These are phyloP conservation scores for Homarus gammarus DNA, from an alignment of 2,888 invertebrate species.

Conservation along the genomic window DNA sequence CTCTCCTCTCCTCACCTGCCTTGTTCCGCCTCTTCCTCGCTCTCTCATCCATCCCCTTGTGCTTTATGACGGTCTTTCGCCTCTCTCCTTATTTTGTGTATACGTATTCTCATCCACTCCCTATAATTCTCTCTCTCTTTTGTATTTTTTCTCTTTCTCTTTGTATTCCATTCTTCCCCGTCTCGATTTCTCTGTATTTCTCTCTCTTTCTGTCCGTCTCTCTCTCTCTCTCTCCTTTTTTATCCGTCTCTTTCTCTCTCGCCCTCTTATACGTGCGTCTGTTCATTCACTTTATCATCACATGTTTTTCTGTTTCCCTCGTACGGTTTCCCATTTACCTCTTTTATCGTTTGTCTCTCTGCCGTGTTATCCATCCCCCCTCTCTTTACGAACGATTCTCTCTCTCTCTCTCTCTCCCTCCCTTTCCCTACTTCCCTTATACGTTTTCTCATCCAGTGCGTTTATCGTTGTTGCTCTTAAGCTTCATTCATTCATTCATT, in stretches of 20 bases:
- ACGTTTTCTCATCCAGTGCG: no score
- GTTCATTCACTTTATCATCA: neutral
- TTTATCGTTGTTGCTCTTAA: no score
- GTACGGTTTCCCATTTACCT: no score
- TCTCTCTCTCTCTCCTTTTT: neutral
- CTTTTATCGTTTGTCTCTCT: neutral
- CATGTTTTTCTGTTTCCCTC: neutral
- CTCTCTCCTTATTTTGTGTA: no score
- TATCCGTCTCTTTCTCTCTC: neutral
- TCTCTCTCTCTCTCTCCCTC: neutral
- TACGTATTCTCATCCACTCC: no score
- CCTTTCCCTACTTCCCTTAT: no score
- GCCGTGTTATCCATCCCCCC: neutral
- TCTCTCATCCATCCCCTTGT: neutral
- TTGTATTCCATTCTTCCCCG: neutral
- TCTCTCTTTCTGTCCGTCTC: neutral
- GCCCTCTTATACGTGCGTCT: neutral
- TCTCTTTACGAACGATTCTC: neutral
- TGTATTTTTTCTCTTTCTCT: neutral
- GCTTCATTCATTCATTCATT: no score
- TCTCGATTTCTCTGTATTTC: neutral
- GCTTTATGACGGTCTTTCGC: neutral
- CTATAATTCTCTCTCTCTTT: neutral
- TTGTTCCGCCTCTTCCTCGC: neutral
- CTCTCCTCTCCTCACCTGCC: neutral